These are phyloP conservation scores for Intellagama lesueurii DNA, from an alignment of 2,797 vertebrate species.

Conservation along the genomic window DNA sequence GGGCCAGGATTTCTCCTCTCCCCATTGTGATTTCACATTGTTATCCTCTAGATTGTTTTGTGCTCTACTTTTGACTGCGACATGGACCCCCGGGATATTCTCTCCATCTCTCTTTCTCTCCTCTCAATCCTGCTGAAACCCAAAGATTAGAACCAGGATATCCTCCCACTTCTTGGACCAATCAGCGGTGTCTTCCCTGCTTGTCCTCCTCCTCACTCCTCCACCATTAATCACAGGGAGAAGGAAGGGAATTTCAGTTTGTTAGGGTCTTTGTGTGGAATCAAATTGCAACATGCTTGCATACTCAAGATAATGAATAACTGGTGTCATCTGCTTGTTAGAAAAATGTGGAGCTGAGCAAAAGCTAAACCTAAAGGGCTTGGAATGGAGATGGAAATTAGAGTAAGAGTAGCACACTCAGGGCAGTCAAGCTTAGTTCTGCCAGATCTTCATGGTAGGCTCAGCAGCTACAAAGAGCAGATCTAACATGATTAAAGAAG, in stretches of 20 bases:
- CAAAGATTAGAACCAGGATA: not conserved
- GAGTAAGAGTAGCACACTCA: slow-evolving; percentile 34
- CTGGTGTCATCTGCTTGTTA: slow-evolving; percentile 18
- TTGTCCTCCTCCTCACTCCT: not conserved
- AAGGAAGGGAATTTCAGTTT: slow-evolving; percentile 11
- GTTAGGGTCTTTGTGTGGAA: not conserved
- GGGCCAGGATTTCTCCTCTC: not conserved
- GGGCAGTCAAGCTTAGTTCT: not conserved
- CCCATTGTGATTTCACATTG: not conserved
- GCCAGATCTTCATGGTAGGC: not conserved
- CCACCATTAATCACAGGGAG: not conserved
- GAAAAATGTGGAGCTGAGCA: not conserved
- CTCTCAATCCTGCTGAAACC: not conserved
- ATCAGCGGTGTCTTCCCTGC: not conserved
- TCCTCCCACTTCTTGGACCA: slow-evolving; percentile 4
- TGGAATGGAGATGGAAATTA: slow-evolving; percentile 41
- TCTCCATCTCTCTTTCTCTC: too few relatives aligned
- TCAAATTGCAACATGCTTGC: slow-evolving; percentile 37
- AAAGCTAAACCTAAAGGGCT: slow-evolving; percentile 34
- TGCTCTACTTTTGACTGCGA: not conserved
- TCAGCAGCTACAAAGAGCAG: slow-evolving; percentile 43
- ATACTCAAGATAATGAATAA: slow-evolving; percentile 45
- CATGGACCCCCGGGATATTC: not conserved
- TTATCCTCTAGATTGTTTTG: not conserved
- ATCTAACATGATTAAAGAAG: slow-evolving; percentile 42